Evolutionary conservation across 1,140 invertebrate species (phyloP).

Genomic region (Drosophila rhopaloa): DNA sequence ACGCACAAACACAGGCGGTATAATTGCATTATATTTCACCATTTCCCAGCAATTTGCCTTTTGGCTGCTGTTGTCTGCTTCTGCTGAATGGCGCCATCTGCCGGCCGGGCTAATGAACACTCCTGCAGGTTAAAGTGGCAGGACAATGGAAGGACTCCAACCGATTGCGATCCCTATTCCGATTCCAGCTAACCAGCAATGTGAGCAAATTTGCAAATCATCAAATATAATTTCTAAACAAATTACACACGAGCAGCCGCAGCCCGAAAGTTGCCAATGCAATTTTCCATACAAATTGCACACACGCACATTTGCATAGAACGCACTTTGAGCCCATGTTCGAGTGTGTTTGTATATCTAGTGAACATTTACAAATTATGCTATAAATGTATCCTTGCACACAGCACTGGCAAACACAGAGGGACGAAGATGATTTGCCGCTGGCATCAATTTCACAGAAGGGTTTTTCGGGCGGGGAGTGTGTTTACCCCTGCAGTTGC

Average conservation of each 20-base stretch:
- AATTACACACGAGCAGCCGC: constrained; percentile 59
- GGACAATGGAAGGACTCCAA: constrained; percentile 13
- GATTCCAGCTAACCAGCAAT: constrained; percentile 24
- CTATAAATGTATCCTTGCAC: constrained; percentile 43
- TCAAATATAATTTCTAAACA: constrained; percentile 75
- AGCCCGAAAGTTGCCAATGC: constrained; percentile 48
- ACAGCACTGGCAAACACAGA: constrained; percentile 10
- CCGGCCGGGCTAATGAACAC: constrained; percentile 43
- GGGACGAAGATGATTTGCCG: constrained; percentile 37
- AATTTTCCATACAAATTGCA: constrained; percentile 52
- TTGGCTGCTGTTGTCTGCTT: constrained; percentile 36
- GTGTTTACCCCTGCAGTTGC: constrained; percentile 33
- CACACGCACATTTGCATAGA: neutral
- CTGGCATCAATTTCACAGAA: constrained; percentile 39
- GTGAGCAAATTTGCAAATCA: constrained; percentile 61
- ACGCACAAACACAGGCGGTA: constrained; percentile 5
- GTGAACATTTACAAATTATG: constrained; percentile 54
- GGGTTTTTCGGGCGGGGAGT: constrained; percentile 3
- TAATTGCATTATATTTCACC: constrained; percentile 65
- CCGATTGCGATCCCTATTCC: neutral
- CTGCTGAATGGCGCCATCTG: constrained; percentile 33
- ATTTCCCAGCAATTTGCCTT: constrained; percentile 59
- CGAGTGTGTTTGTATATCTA: constrained; percentile 2
- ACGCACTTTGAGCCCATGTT: constrained; percentile 3
- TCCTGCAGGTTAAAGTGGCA: constrained; percentile 43